A percentile compares a stretch with the other conserved stretches of the same genome.
These are phyloP conservation scores for Rutilus rutilus DNA, from an alignment of 2,113 vertebrate species.

Conservation along the genomic window DNA sequence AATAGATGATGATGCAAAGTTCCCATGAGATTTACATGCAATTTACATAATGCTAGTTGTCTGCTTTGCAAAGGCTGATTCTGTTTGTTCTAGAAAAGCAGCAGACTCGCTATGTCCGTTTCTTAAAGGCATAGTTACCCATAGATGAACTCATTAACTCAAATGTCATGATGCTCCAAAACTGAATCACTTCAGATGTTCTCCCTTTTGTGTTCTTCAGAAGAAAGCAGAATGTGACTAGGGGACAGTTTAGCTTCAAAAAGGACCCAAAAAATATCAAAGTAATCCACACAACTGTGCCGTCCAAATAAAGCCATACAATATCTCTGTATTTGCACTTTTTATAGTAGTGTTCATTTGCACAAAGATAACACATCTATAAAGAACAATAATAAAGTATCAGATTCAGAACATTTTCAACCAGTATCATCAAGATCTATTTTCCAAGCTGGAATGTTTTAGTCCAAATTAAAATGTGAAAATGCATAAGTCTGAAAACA, in stretches of 20 bases:
- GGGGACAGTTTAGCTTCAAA: neutral
- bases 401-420: no score
- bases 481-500: no score
- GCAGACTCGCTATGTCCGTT: neutral
- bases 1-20: slow-evolving; percentile 9
- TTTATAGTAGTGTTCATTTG: no score
- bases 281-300: neutral
- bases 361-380: no score
- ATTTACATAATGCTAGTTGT: slow-evolving; percentile 27
- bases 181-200: neutral
- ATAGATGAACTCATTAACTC: neutral
- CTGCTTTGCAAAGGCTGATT: slow-evolving; percentile 29
- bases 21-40: neutral
- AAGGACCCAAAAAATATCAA: neutral
- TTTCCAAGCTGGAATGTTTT: no score
- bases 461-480: no score
- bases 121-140: neutral
- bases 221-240: neutral
- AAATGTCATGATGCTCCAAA: neutral
- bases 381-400: no score
- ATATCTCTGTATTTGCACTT: neutral
- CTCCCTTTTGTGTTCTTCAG: no score
- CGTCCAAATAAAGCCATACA: neutral
- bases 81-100: slow-evolving; percentile 26
- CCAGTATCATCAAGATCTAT: no score